Evolutionary conservation across 2,113 vertebrate genomes (phyloP), one percentile per base, ranked within the genome.

Genomic region (Scomber japonicus): DNA sequence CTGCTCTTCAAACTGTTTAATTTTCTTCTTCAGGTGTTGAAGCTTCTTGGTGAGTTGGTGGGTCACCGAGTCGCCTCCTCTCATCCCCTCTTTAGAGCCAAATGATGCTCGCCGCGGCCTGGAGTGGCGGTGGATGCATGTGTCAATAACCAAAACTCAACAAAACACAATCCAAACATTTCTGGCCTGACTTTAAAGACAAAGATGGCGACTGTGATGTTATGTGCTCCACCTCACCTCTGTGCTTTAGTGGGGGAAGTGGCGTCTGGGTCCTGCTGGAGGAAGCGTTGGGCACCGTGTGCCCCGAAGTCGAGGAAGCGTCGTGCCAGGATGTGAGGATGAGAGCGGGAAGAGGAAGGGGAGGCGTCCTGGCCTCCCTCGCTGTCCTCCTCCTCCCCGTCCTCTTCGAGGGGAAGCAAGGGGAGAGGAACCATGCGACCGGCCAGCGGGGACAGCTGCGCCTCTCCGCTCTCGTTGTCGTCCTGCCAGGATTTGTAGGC

Each of bases 401-500:
- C 97, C 64, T 97, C 97, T 89, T 96, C 97, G 80, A 97, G 81
- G 0, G 95, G 96, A 55, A 97, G 95, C 63, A 91, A 82, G 0
- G 97, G 97, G 59, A 97, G 95, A 10, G 96, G 96, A 66, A 96
- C 95, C 96, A 99, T 97, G 91, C 97, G 97, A n/a, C 97, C 97
- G 66, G 97, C 98, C 91, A 99, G 95, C 0, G 98, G 98, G 75
- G 98, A 99, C 72, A 99, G 96, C 90, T 99, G 97, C 30, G 98
- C 98, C 93, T 99, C 98, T 85, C 97, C 98, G 75, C 95, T 96
- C 30, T 98, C 97, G 31, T 76, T 95, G 83, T 99, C 98, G 51
- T 97, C 97, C 92, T 98, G 97, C 98, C 98, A 99, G 83, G 97
- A 97, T 88, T 97, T 97, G 93, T 95, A 98, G 85, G 97, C 97